phyloP scores from a whole-genome alignment of 2,888 invertebrate species.

The Lepidochrysops patricia region DNA sequence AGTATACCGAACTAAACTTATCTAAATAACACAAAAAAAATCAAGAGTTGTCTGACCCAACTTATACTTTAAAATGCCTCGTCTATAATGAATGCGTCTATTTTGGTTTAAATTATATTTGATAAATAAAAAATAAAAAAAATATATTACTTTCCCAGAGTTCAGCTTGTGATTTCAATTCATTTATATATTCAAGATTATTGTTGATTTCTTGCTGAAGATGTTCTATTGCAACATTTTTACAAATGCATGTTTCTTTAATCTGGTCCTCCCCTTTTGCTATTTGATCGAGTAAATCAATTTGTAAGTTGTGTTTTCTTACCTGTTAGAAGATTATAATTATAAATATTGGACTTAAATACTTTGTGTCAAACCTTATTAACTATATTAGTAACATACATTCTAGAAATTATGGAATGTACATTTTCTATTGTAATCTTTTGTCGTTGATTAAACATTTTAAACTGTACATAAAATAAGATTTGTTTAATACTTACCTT shows the following conservation, averaged over 20 bases:
- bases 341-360: no score
- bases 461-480: slow-evolving; percentile 11
- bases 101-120: no score
- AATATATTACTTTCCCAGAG: slow-evolving; percentile 48
- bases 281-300: slow-evolving; percentile 46
- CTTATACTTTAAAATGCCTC: no score
- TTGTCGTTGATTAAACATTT: no score
- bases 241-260: slow-evolving; percentile 42
- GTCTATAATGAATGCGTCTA: no score
- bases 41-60: no score
- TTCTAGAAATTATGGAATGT: no score
- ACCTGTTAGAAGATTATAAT: slow-evolving; percentile 23
- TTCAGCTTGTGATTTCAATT: slow-evolving; percentile 49
- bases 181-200: slow-evolving; percentile 45
- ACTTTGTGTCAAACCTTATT: no score
- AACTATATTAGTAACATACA: no score
- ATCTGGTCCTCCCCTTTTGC: slow-evolving; percentile 51
- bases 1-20: background rate
- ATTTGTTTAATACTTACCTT: background rate
- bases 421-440: no score
- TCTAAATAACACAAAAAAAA: no score
- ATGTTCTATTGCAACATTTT: slow-evolving; percentile 52
- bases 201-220: slow-evolving; percentile 45
- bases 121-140: background rate
- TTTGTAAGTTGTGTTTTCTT: slow-evolving; percentile 29